Evolutionary conservation across 2,113 vertebrate species (phyloP), one percentile per base, ranked within the genome.

Genomic region (Chaetodon auriga): DNA sequence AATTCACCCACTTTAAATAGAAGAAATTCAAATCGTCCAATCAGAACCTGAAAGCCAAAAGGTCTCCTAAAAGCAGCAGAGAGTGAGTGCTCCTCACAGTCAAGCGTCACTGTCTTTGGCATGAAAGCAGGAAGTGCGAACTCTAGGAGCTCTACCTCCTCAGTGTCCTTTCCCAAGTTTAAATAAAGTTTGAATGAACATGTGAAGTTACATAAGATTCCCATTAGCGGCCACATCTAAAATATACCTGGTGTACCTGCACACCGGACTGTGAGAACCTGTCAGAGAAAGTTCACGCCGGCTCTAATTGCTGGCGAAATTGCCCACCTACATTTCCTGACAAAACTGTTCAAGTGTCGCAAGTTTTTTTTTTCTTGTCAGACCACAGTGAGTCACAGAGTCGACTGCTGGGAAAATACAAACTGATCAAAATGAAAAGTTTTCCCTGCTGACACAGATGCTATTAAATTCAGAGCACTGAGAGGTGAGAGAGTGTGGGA

Each of bases 361-460:
- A 68, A 82, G 45, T 54, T 54, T 61, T 71, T 80, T 68, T 48
- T 65, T 19, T 43, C 58, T 45, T 35, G 51, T 81, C 73, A 66
- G 88, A 60, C 73, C 48, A 36, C 57, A 64, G 78, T 69, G 83
- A 92, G 72, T 87, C 83, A 86, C 61, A 69, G 46, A 60, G 46
- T 60, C 14, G 68, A 77, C 81, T 68, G 70, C 68, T 79, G 79
- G 16, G 38, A 80, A 81, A 85, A 80, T 6, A 85, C 82, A 78
- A 84, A 80, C 82, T 75, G 74, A 86, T 80, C 79, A 81, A 74
- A 90, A 86, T 57, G 83, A 84, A 82, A 77, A 66, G 70, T 82
- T 81, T 76, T 84, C 83, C 85, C 83, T n/a, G 62, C 75, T 81
- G 85, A 88, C 83, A 80, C 66, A 58, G 70, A 83, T 16, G 64